Evolutionary conservation across 1,140 invertebrate genomes (phyloP).

Genomic region (Sycobia sp.): DNA sequence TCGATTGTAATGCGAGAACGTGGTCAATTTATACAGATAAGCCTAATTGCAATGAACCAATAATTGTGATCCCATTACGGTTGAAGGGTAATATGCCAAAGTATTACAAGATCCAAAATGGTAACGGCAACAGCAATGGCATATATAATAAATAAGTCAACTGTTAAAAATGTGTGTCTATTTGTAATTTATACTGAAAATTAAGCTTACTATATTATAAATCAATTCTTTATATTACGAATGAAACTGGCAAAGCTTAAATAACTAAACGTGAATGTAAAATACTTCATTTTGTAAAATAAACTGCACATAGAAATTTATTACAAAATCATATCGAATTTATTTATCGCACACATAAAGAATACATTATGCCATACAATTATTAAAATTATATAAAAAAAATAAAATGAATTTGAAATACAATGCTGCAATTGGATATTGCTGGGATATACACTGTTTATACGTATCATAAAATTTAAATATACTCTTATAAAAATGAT

Average conservation of each 20-base stretch:
- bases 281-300: conserved; percentile 14
- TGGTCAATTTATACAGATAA: conserved; percentile 77
- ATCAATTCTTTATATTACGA: too few species aligned
- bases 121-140: too few species aligned
- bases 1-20: conserved; percentile 70
- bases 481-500: conserved; percentile 4
- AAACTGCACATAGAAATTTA: conserved; percentile 6
- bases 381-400: conserved; percentile 18
- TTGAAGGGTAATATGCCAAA: conserved; percentile 45
- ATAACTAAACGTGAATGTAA: conserved; percentile 1
- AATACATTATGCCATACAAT: conserved; percentile 4
- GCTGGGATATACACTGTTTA: too few species aligned
- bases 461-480: neutral
- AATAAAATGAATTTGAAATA: conserved; percentile 10
- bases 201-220: too few species aligned
- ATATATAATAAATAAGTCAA: too few species aligned
- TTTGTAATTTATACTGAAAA: too few species aligned
- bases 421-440: too few species aligned
- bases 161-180: too few species aligned
- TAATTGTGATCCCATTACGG: conserved; percentile 69
- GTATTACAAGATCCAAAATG: neutral
- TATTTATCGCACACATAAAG: conserved; percentile 26
- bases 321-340: conserved; percentile 18
- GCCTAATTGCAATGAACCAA: conserved; percentile 66
- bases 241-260: too few species aligned